Conservation (phyloP, 1,140 invertebrate species). For the Spodoptera litura region DNA sequence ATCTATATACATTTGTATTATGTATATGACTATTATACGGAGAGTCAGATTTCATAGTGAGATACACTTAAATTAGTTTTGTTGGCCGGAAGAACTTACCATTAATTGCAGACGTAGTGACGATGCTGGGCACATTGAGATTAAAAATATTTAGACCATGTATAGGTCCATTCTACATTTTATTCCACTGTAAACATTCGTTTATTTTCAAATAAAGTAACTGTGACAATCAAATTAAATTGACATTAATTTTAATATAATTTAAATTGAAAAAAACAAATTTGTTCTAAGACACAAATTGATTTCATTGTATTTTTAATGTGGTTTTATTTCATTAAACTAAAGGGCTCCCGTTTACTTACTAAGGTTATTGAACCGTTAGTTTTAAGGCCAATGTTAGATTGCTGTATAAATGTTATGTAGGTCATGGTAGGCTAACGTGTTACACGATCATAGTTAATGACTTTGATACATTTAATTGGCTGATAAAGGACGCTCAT, state of each 20-base stretch:
- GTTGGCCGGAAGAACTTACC: too few relatives aligned
- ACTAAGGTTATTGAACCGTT: slow-evolving; percentile 30
- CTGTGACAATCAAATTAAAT: not conserved
- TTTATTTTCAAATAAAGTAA: too few relatives aligned
- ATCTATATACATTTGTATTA: too few relatives aligned
- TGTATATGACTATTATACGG: too few relatives aligned
- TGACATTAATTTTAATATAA: not conserved
- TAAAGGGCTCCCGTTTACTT: not conserved
- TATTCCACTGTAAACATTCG: too few relatives aligned
- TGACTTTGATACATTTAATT: slow-evolving; percentile 62
- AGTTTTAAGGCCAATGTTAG: slow-evolving; percentile 42
- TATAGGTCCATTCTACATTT: too few relatives aligned
- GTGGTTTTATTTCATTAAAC: slow-evolving; percentile 1
- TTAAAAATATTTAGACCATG: too few relatives aligned
- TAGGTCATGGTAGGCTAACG: slow-evolving; percentile 70
- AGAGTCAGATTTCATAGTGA: too few relatives aligned
- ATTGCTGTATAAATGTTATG: slow-evolving; percentile 55
- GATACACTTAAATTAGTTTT: too few relatives aligned
- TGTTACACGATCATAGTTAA: slow-evolving; percentile 63
- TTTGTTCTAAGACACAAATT: not conserved
- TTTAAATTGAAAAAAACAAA: not conserved
- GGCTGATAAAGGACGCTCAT: slow-evolving; percentile 64
- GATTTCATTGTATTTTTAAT: slow-evolving; percentile 4
- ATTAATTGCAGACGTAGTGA: too few relatives aligned
- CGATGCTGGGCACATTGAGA: too few relatives aligned